Evolutionary conservation across 2,888 invertebrate species (phyloP).

Genomic region (Nemurella pictetii): DNA sequence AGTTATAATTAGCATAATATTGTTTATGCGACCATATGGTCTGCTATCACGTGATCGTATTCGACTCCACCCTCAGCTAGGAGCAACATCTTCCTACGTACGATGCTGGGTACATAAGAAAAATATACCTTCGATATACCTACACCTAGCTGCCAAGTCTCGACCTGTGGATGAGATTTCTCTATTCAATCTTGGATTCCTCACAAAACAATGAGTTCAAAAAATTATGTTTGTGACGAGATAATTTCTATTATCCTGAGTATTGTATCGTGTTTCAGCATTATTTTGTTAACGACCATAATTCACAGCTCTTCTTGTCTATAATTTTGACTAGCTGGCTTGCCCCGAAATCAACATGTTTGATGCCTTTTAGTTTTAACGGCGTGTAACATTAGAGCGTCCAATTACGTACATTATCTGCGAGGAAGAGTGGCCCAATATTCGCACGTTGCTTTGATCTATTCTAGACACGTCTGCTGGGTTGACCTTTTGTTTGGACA

Average conservation of each 20-base stretch:
- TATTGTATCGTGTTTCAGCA: not conserved
- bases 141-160: not conserved
- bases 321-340: not conserved
- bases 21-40: slow-evolving; percentile 19
- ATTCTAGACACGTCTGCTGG: not conserved
- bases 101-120: not conserved
- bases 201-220: not conserved
- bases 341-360: not conserved
- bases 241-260: not conserved
- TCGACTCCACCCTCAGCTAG: slow-evolving; percentile 11
- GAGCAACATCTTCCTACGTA: slow-evolving; percentile 2
- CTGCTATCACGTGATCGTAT: not conserved
- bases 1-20: slow-evolving; percentile 18
- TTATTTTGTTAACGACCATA: not conserved
- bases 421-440: no score
- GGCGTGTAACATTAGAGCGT: no score
- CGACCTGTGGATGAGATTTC: not conserved
- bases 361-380: no score
- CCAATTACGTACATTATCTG: no score
- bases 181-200: not conserved
- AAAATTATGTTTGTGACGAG: not conserved
- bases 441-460: not conserved
- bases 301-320: not conserved
- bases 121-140: not conserved
- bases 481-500: not conserved